Evolutionary conservation across 2,797 vertebrate genomes (phyloP).

Genomic region (Ispidina lecontei): DNA sequence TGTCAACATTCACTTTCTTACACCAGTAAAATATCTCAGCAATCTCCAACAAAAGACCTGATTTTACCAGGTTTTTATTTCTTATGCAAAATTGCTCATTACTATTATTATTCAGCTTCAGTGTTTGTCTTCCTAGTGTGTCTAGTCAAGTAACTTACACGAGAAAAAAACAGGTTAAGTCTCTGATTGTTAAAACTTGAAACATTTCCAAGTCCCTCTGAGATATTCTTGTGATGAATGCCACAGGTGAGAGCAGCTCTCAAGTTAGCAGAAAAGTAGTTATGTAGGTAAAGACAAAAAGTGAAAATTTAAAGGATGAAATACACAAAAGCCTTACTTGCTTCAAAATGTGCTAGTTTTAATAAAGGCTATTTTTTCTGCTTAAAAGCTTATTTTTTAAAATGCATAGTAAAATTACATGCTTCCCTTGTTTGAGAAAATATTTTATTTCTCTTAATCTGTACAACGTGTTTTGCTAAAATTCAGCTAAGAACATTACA

Average conservation of each 20-base stretch:
- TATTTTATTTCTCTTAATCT: neutral
- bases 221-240: conserved; percentile 43
- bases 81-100: conserved; percentile 40
- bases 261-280: conserved; percentile 8
- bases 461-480: neutral
- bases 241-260: conserved; percentile 18
- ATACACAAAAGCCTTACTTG: neutral
- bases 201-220: conserved; percentile 39
- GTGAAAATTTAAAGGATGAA: conserved; percentile 29
- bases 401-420: neutral
- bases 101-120: conserved; percentile 50
- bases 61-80: conserved; percentile 46
- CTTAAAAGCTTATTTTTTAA: neutral
- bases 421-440: neutral
- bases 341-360: neutral
- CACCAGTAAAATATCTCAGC: conserved; percentile 16
- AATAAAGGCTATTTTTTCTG: neutral
- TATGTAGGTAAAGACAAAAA: conserved; percentile 36
- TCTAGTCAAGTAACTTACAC: conserved; percentile 33
- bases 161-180: conserved; percentile 42
- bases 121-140: conserved; percentile 23
- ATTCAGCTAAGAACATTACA: neutral
- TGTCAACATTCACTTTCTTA: neutral
- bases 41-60: conserved; percentile 46
- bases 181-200: conserved; percentile 48